Conservation (phyloP, 2,113 vertebrate species). For the Hippocampus abdominalis region DNA sequence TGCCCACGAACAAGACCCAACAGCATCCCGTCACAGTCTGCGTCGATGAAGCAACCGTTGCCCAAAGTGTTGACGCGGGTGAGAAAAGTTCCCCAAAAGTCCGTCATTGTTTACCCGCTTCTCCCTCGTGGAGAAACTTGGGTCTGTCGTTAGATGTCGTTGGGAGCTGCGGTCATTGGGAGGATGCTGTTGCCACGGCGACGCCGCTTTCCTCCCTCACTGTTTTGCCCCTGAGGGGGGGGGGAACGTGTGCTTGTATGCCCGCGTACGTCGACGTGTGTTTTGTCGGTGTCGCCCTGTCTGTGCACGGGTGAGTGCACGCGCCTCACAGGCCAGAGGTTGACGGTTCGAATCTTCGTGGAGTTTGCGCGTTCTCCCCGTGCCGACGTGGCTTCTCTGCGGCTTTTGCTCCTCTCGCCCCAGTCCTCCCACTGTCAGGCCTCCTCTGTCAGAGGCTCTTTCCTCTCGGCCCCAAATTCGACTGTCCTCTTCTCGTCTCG, state of each 20-base stretch:
- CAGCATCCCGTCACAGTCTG: neutral
- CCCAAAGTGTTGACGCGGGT: too few species aligned
- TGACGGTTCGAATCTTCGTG: too few species aligned
- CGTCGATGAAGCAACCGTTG: neutral
- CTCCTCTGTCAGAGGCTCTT: neutral
- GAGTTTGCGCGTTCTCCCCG: too few species aligned
- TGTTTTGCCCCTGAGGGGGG: neutral
- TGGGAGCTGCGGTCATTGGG: neutral
- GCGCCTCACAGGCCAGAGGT: neutral
- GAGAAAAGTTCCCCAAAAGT: neutral
- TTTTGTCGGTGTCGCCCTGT: neutral
- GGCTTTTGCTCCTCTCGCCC: too few species aligned
- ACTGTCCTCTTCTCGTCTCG: neutral
- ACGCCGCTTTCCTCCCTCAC: neutral
- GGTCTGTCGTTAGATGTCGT: neutral
- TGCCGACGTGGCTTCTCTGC: too few species aligned
- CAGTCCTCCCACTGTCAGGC: neutral
- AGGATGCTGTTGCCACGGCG: neutral
- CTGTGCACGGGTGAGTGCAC: neutral
- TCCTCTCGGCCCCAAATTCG: neutral
- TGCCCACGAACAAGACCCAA: too few species aligned
- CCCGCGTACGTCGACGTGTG: neutral
- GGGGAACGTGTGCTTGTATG: neutral
- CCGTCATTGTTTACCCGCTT: neutral
- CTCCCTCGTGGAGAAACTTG: neutral